Evolutionary conservation across 2,888 invertebrate species (phyloP).

Genomic region (Tyria jacobaeae): DNA sequence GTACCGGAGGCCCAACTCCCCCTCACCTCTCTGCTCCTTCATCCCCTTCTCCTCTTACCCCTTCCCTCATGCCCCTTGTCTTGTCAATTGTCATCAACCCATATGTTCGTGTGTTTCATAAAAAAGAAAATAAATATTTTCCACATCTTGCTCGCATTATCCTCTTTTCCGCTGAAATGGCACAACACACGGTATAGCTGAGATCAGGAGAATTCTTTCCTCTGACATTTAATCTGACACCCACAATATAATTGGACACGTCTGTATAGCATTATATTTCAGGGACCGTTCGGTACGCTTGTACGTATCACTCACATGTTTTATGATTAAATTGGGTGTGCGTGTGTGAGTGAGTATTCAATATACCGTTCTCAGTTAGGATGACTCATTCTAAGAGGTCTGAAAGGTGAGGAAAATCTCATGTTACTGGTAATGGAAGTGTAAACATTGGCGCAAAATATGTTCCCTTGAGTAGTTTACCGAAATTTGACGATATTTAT

Average conservation of each 20-base stretch:
- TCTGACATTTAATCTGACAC: conserved; percentile 1
- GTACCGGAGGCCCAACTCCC: too few relatives aligned
- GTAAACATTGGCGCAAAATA: too few relatives aligned
- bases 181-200: neutral
- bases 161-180: neutral
- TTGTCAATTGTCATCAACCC: too few relatives aligned
- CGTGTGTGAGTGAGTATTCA: neutral
- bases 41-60: too few relatives aligned
- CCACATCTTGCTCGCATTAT: too few relatives aligned
- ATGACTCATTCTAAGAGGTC: neutral
- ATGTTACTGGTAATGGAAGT: too few relatives aligned
- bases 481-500: too few relatives aligned
- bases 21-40: too few relatives aligned
- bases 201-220: neutral
- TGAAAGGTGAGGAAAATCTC: neutral
- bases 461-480: too few relatives aligned
- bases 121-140: too few relatives aligned
- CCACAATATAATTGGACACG: neutral
- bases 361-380: neutral
- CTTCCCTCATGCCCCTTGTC: too few relatives aligned
- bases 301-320: neutral
- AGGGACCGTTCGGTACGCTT: neutral
- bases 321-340: neutral
- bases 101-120: too few relatives aligned
- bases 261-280: neutral